Evolutionary conservation across 1,140 invertebrate species (phyloP).

Genomic region (Scaptomyza hsui): DNA sequence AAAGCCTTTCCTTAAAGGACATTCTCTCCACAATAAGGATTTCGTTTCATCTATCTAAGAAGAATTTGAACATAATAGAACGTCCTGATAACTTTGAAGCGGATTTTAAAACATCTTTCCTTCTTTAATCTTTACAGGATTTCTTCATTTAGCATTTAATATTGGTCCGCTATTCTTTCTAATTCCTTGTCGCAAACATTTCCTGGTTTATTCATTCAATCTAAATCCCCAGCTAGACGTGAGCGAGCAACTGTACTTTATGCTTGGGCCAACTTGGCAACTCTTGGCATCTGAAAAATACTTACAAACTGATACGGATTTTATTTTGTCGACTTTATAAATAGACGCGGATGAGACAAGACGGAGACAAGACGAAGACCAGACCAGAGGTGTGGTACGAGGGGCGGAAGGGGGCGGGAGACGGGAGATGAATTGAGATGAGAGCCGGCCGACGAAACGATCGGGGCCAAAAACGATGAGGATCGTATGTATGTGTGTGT

Average conservation of each 20-base stretch:
- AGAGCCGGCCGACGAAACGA: neutral
- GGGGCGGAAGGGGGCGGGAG: neutral
- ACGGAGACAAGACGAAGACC: constrained; percentile 16
- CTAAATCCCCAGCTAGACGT: constrained; percentile 17
- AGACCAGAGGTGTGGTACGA: constrained; percentile 9
- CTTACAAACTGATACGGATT: constrained; percentile 21
- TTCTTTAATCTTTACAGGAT: no score
- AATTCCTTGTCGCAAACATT: constrained; percentile 7
- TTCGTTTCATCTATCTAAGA: no score
- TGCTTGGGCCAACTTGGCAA: constrained; percentile 65
- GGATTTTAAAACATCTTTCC: no score
- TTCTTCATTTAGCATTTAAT: no score
- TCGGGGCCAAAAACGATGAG: constrained; percentile 13
- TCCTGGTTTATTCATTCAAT: neutral
- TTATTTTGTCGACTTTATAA: constrained; percentile 72
- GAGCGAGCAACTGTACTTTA: constrained; percentile 66
- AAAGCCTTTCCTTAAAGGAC: no score
- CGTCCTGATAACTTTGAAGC: no score
- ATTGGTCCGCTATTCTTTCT: no score
- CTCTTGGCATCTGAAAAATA: constrained; percentile 61
- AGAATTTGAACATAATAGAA: no score
- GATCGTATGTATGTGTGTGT: constrained; percentile 22
- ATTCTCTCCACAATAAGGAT: no score
- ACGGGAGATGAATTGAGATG: constrained; percentile 16
- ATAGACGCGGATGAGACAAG: constrained; percentile 62